Evolutionary conservation across 2,888 invertebrate genomes (phyloP).

Genomic region (Conops quadrifasciatus): DNA sequence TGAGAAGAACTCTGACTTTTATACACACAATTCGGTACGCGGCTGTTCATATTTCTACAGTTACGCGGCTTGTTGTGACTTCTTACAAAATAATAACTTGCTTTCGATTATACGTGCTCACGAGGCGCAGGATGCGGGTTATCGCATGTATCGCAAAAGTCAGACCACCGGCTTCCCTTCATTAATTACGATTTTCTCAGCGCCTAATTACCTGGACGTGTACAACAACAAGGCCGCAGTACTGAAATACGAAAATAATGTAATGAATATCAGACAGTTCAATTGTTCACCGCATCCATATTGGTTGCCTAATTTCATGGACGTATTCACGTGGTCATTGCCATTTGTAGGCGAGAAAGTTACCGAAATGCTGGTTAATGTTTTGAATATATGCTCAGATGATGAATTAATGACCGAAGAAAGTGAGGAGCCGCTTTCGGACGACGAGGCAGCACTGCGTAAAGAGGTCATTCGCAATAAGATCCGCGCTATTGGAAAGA

Average conservation of each 20-base stretch:
- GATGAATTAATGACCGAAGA: constrained; percentile 97
- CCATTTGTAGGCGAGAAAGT: constrained; percentile 99
- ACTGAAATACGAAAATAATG: constrained; percentile 99
- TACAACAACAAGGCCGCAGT: constrained; percentile 99
- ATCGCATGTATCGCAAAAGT: constrained; percentile 99
- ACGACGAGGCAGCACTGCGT: constrained; percentile 86
- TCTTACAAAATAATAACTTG: constrained; percentile 99
- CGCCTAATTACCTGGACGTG: constrained; percentile 99
- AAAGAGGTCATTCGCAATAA: constrained; percentile 99
- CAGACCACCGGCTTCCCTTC: constrained; percentile 99
- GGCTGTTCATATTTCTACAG: constrained; percentile 99
- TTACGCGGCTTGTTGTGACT: constrained; percentile 99
- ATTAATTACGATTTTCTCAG: constrained; percentile 99
- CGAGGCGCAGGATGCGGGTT: constrained; percentile 97
- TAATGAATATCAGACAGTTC: constrained; percentile 99
- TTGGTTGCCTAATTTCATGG: constrained; percentile 99
- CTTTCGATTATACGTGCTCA: constrained; percentile 99
- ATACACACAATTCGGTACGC: constrained; percentile 98
- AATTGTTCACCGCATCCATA: constrained; percentile 99
- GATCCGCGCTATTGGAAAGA: constrained; percentile 98
- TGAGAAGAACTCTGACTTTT: constrained; percentile 96
- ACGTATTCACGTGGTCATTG: constrained; percentile 99
- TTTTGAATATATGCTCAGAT: constrained; percentile 99
- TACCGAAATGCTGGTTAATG: constrained; percentile 99
- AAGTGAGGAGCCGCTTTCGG: constrained; percentile 72